A percentile compares a stretch with the other conserved stretches of the same genome.
phyloP scores from a whole-genome alignment of 2,888 invertebrate genomes.

The Notodonta dromedarius region DNA sequence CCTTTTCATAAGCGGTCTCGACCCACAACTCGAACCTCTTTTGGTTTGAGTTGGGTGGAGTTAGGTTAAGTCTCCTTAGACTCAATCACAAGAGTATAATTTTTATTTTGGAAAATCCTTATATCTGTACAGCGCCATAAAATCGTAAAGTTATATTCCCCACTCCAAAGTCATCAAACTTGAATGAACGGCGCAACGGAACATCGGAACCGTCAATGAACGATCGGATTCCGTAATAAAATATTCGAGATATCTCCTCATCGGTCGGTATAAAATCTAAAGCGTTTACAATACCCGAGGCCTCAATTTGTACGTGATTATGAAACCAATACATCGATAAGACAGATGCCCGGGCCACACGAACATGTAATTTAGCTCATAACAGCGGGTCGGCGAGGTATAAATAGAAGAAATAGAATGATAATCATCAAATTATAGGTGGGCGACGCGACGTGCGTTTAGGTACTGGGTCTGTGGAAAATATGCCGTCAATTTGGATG shows the following conservation, averaged over 20 bases:
- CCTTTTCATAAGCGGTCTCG: no score
- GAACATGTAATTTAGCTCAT: conserved; percentile 62
- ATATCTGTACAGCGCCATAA: no score
- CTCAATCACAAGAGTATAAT: no score
- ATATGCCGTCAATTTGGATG: conserved; percentile 11
- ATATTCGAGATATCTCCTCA: neutral
- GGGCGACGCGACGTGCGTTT: conserved; percentile 48
- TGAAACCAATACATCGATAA: conserved; percentile 54
- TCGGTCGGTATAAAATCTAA: conserved; percentile 20
- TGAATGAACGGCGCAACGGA: neutral
- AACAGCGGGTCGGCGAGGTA: conserved; percentile 43
- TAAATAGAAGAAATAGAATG: conserved; percentile 59
- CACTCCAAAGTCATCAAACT: neutral
- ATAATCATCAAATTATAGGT: conserved; percentile 66
- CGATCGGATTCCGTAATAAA: conserved; percentile 29
- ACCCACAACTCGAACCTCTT: no score
- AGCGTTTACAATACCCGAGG: conserved; percentile 29
- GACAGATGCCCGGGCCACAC: conserved; percentile 48
- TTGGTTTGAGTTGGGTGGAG: no score
- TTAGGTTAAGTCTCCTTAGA: no score
- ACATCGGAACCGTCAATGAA: conserved; percentile 16
- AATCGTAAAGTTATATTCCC: neutral
- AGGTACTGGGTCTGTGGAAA: conserved; percentile 34
- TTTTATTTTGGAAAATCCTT: no score
- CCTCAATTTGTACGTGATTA: conserved; percentile 60